Base-by-base conservation (phyloP, 1,140 invertebrate genomes). In the Pachyrhynchus sulphureomaculatus region DNA sequence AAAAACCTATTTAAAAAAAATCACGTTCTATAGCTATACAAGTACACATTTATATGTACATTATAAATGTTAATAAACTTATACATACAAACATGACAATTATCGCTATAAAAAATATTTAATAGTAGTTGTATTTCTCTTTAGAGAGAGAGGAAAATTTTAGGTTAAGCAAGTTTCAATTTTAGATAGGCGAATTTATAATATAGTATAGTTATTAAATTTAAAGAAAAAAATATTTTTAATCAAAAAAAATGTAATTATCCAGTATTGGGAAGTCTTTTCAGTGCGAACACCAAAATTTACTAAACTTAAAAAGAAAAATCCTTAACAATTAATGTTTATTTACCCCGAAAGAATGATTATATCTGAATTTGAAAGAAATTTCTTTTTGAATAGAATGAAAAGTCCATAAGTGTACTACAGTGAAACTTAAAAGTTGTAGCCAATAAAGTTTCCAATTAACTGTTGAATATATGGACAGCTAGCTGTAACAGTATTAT, bases 41-140 rank as follows among this genome's bases (percentile, higher is more conserved):
- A 23, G 20, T 36, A 41, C 44, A 54, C 15, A 20, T 20, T 23
- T 44, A 54, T 66, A 65, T 68, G 68, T 70, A 70, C 65, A 70
- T 66, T 70, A 60, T 65, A 13, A 68, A 69, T 68, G 64, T 70
- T 68, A 54, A 66, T 66, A 64, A 62, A 62, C 54, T 51, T 39
- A 37, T 58, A 65, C 65, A 62, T 65, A 34, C 61, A 62, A 61
- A 58, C 42, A 61, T 51, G n/a, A 62, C 29, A 65, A 34, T 10
- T 56, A 62, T 55, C 13, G 42, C 44, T 58, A 48, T 58, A 42
- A 17, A 10, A 48, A 6, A 49, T 33, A 39, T 29, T 58, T 49
- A 37, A 58, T 15, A 21, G n/a, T 15, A 21, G 42, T 56, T 23
- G 23, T 13, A 29, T 24, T 49, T 33, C 42, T 36, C 29, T 45